Evolutionary conservation across 1,140 invertebrate species (phyloP), one percentile per base, ranked within the genome.

Genomic region (Wasmannia auropunctata): DNA sequence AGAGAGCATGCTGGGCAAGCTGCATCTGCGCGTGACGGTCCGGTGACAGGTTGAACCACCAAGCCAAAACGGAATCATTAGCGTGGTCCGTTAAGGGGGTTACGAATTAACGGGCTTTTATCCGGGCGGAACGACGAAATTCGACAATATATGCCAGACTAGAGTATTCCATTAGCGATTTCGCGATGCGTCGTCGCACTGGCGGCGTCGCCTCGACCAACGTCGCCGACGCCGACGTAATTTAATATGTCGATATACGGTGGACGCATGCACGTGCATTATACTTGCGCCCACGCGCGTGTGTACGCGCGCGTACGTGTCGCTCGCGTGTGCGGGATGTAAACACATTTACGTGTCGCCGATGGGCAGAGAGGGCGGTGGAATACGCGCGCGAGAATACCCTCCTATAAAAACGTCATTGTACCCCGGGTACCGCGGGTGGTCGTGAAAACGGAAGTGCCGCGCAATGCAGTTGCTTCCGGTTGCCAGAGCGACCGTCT

Each of bases 111-210:
- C 91, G 88, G 81, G 89, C 86, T 86, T 89, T 90, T 90, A 89
- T 90, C 88, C 89, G 85, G n/a, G 54, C 81, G 77, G 87, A 69
- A 89, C 88, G 88, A 54, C 86, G 89, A 91, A 91, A 89, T 92
- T 91, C 91, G 91, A 91, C 91, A 91, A 91, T 92, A 91, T 92
- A 86, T 79, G 79, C 69, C 75, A 88, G 89, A 93, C 91, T 79
- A 89, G 91, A 86, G 87, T 91, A 93, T 94, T 94, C 93, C 93
- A 94, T 94, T 94, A 93, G 92, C 89, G 90, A 91, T 92, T 91
- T 72, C 85, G 87, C 80, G 88, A 87, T 87, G 72, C 89, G 85
- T 87, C 88, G 88, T 86, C 87, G 72, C 19, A 56, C 51, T 58
- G 85, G 63, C 88, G 85, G 72, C 88, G 85, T 83, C 87, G 88